Conservation (phyloP, 2,888 invertebrate genomes). For the Fissipunctia ypsillon region DNA sequence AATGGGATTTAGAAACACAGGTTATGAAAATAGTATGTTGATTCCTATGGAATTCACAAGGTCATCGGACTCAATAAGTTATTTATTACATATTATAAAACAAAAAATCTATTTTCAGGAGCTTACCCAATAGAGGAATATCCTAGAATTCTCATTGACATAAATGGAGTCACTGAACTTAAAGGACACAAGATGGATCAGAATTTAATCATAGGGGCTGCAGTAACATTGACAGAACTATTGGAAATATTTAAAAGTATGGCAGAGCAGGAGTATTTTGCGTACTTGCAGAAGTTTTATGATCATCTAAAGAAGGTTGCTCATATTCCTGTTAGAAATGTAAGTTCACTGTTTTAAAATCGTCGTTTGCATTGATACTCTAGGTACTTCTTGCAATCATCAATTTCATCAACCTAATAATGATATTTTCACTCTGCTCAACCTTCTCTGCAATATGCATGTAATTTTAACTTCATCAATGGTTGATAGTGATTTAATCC, state of each 20-base stretch:
- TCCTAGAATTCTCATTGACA: conserved; percentile 90
- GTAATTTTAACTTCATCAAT: conserved; percentile 4
- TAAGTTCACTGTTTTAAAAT: conserved; percentile 74
- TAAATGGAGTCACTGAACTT: conserved; percentile 90
- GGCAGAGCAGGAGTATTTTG: conserved; percentile 82
- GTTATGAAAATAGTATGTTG: not conserved
- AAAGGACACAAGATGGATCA: conserved; percentile 79
- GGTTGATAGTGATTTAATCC: too few relatives aligned
- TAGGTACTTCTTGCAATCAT: not conserved
- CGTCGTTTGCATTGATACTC: not conserved
- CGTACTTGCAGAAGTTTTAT: conserved; percentile 90
- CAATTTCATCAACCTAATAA: not conserved
- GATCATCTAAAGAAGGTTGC: conserved; percentile 92
- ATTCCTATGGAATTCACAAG: too few relatives aligned
- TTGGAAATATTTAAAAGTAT: conserved; percentile 83
- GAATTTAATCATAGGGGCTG: conserved; percentile 90
- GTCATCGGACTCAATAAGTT: too few relatives aligned
- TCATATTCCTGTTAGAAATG: conserved; percentile 93
- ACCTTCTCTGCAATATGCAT: not conserved
- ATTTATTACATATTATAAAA: too few relatives aligned
- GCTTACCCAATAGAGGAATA: conserved; percentile 77
- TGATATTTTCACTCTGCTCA: not conserved
- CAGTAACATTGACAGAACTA: conserved; percentile 87
- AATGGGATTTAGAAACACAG: not conserved
- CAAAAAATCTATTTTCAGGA: conserved; percentile 72